These are phyloP conservation scores for Acomys russatus DNA, from an alignment of 2,797 vertebrate species.

Conservation along the genomic window DNA sequence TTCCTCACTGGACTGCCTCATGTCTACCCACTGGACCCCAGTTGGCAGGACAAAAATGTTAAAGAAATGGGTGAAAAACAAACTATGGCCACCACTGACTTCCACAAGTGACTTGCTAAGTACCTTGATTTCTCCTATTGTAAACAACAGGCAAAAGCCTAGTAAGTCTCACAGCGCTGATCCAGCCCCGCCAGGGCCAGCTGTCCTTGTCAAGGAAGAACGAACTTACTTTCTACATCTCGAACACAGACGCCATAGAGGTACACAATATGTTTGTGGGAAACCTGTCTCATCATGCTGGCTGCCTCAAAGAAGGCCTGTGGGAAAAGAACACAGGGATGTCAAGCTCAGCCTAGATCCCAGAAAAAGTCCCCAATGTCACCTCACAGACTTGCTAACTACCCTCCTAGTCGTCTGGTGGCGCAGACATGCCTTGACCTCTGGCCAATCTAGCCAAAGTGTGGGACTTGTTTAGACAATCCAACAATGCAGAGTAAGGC, in stretches of 20 bases:
- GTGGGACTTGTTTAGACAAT: background rate
- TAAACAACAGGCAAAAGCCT: background rate
- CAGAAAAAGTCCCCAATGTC: background rate
- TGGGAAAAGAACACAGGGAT: background rate
- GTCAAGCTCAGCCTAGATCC: background rate
- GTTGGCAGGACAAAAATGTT: background rate
- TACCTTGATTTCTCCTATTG: background rate
- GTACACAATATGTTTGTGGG: constrained; percentile 97
- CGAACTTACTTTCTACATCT: constrained; percentile 95
- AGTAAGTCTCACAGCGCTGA: background rate
- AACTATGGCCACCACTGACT: background rate
- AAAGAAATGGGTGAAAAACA: background rate
- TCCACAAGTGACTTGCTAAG: background rate
- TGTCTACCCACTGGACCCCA: background rate
- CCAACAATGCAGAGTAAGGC: background rate
- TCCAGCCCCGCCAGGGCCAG: accelerated
- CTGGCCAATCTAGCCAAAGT: background rate
- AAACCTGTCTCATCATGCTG: constrained; percentile 98
- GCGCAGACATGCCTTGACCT: background rate
- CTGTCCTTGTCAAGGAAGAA: background rate
- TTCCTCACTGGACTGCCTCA: background rate
- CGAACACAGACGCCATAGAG: constrained; percentile 97
- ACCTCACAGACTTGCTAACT: background rate
- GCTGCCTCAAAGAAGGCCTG: constrained; percentile 99
- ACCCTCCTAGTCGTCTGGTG: background rate